Conservation (phyloP, 2,888 invertebrate species). For the Chaetoderma sp. region DNA sequence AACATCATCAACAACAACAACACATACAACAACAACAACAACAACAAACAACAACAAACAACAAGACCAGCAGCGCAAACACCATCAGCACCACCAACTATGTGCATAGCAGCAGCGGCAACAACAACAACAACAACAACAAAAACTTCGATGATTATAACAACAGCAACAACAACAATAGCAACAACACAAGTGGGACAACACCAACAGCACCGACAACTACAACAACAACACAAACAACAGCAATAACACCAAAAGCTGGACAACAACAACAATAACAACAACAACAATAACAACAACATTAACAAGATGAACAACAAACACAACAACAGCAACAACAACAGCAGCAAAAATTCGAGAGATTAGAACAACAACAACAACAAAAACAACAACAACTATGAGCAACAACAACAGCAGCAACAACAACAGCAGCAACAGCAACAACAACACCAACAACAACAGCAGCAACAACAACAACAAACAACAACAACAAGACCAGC, state of each 20-base stretch:
- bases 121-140: not conserved
- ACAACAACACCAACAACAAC: not conserved
- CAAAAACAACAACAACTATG: not conserved
- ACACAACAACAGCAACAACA: not conserved
- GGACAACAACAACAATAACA: slow-evolving; percentile 7
- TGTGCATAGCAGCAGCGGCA: not conserved
- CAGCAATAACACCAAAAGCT: slow-evolving; percentile 6
- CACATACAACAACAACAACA: not conserved
- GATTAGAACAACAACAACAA: not conserved
- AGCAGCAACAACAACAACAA: not conserved
- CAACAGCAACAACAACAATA: not conserved
- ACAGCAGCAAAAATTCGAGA: not conserved
- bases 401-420: not conserved
- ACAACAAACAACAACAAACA: not conserved
- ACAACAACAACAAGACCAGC: no score
- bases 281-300: slow-evolving; percentile 10
- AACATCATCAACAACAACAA: not conserved
- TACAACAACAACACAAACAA: slow-evolving; percentile 10
- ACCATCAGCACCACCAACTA: not conserved
- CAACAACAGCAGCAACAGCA: not conserved
- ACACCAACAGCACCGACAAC: not conserved
- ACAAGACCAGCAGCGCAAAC: not conserved
- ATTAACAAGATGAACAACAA: not conserved
- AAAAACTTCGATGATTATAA: not conserved
- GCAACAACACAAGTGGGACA: not conserved